Conservation (phyloP, 2,888 invertebrate genomes). For the Carterocephalus palaemon region DNA sequence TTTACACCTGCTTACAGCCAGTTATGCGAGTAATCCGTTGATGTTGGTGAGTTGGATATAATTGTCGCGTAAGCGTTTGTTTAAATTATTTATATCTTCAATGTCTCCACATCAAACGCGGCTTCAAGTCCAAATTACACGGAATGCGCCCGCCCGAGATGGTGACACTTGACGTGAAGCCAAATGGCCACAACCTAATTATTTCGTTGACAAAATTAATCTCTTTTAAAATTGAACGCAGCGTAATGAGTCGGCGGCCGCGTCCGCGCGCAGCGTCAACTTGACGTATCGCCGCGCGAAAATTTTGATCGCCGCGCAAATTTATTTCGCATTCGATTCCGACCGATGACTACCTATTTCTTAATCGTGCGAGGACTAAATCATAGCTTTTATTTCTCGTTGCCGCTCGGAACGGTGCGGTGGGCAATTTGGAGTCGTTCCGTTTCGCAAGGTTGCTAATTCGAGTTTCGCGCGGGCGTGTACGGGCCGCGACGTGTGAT, state of each 20-base stretch:
- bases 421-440: conserved; percentile 33
- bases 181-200: conserved; percentile 52
- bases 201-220: conserved; percentile 51
- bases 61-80: conserved; percentile 8
- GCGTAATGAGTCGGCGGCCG: conserved; percentile 27
- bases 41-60: too few relatives aligned
- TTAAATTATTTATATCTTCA: conserved; percentile 11
- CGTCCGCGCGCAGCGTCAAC: conserved; percentile 42
- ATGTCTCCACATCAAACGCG: too few relatives aligned
- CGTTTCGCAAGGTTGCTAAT: conserved; percentile 52
- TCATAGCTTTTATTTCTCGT: conserved; percentile 52
- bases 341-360: conserved; percentile 38
- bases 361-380: conserved; percentile 46
- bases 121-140: conserved; percentile 9
- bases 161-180: conserved; percentile 41
- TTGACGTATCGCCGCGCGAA: conserved; percentile 60
- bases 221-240: conserved; percentile 46
- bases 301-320: conserved; percentile 46
- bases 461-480: conserved; percentile 46
- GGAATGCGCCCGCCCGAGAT: background rate
- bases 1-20: conserved; percentile 18
- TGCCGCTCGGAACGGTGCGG: conserved; percentile 33
- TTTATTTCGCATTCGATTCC: conserved; percentile 47
- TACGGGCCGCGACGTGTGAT: conserved; percentile 60
- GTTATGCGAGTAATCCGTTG: too few relatives aligned